These are phyloP conservation scores for Tragelaphus scriptus DNA, from an alignment of 2,113 vertebrate species.

Conservation along the genomic window DNA sequence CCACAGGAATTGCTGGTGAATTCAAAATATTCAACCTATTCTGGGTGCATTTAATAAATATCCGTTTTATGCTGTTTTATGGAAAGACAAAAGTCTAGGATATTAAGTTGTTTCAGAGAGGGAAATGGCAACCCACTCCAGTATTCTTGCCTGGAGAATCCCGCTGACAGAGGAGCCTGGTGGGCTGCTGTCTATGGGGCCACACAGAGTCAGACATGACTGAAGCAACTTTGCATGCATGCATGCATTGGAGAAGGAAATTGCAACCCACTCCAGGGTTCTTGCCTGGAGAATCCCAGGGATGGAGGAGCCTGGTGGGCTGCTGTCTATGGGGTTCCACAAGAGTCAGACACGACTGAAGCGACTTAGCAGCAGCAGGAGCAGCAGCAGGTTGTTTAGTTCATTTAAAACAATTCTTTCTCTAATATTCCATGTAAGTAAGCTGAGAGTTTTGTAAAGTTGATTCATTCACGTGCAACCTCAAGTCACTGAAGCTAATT, in stretches of 20 bases:
- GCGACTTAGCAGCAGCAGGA: neutral
- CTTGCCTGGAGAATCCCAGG: neutral
- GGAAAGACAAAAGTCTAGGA: neutral
- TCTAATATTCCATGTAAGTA: neutral
- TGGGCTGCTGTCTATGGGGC: neutral
- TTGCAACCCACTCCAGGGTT: neutral
- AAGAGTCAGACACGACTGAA: neutral
- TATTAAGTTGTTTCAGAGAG: neutral
- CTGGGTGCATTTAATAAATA: neutral
- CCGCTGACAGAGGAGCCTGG: fast-evolving
- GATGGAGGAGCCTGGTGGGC: fast-evolving
- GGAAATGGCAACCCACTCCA: neutral
- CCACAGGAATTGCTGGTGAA: neutral
- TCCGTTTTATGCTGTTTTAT: neutral
- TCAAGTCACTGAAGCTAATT: neutral
- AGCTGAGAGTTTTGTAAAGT: neutral
- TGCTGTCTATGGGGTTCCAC: neutral
- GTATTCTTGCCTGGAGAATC: neutral
- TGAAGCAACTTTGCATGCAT: too few species aligned
- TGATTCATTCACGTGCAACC: neutral
- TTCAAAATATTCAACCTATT: neutral
- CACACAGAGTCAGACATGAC: neutral
- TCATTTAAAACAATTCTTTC: neutral
- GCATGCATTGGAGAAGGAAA: neutral
- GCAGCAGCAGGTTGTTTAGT: neutral